phyloP scores from a whole-genome alignment of 2,113 vertebrate genomes.

The Paraplagusia blochii region DNA sequence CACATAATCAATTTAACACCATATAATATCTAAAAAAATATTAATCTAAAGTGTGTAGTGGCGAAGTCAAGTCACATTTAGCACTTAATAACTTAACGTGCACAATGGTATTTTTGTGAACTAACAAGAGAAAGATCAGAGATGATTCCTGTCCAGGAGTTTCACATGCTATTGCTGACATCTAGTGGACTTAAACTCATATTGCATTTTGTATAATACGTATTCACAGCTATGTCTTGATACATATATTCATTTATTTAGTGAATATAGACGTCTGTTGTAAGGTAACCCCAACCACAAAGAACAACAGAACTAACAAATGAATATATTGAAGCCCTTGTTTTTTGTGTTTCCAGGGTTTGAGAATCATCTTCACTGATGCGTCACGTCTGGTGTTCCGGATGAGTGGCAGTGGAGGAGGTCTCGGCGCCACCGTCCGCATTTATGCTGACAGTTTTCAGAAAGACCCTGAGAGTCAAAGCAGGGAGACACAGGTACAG shows the following conservation, averaged over 20 bases:
- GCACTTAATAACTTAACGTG: too few relatives aligned
- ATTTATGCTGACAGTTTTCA: conserved; percentile 96
- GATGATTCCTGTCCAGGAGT: background rate
- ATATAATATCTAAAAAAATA: too few relatives aligned
- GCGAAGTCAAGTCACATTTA: background rate
- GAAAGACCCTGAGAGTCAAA: conserved; percentile 88
- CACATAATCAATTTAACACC: too few relatives aligned
- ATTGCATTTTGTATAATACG: conserved; percentile 10
- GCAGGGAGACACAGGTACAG: conserved; percentile 90
- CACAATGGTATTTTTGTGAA: too few relatives aligned
- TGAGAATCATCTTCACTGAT: conserved; percentile 90
- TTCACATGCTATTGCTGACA: conserved; percentile 41
- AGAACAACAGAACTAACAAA: too few relatives aligned
- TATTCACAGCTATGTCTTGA: too few relatives aligned
- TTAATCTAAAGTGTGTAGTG: too few relatives aligned
- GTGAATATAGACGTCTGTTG: too few relatives aligned
- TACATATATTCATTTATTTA: too few relatives aligned
- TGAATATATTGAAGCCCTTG: background rate
- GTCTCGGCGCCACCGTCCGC: conserved; percentile 84
- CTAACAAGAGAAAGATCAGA: background rate
- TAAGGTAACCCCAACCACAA: too few relatives aligned
- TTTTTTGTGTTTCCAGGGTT: conserved; percentile 72
- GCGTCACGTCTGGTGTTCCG: conserved; percentile 89
- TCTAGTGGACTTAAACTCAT: conserved; percentile 53
- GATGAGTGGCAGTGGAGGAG: conserved; percentile 89